Conservation (phyloP, 2,888 invertebrate species). For the Drosophila acutilabella region DNA sequence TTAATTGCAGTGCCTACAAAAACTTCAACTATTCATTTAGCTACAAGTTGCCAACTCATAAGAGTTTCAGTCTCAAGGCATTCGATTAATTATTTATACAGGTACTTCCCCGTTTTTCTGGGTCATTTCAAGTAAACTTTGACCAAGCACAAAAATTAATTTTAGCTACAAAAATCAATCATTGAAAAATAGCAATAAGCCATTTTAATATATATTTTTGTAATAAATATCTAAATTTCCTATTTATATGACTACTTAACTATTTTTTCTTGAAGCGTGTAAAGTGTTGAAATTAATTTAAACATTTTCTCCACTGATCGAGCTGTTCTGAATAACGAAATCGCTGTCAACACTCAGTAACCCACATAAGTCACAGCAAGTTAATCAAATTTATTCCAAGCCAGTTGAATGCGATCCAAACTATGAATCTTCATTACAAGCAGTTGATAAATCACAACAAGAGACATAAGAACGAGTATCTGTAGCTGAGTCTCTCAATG, state of each 20-base stretch:
- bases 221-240: no score
- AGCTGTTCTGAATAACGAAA: background rate
- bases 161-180: no score
- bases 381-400: slow-evolving; percentile 39
- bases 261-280: no score
- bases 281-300: background rate
- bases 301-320: no score
- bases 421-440: slow-evolving; percentile 48
- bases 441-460: slow-evolving; percentile 50
- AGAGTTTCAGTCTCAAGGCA: slow-evolving; percentile 1
- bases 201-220: no score
- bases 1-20: slow-evolving; percentile 29
- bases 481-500: background rate
- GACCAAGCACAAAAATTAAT: no score
- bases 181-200: no score
- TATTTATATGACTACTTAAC: no score
- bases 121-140: background rate
- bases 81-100: slow-evolving; percentile 12
- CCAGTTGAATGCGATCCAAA: slow-evolving; percentile 25
- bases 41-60: slow-evolving; percentile 22
- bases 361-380: slow-evolving; percentile 47
- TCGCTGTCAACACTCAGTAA: slow-evolving; percentile 32
- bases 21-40: slow-evolving; percentile 9
- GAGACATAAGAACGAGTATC: slow-evolving; percentile 3
- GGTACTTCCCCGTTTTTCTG: background rate